Evolutionary conservation across 2,797 vertebrate species (phyloP).

Genomic region (Decapterus maruadsi): DNA sequence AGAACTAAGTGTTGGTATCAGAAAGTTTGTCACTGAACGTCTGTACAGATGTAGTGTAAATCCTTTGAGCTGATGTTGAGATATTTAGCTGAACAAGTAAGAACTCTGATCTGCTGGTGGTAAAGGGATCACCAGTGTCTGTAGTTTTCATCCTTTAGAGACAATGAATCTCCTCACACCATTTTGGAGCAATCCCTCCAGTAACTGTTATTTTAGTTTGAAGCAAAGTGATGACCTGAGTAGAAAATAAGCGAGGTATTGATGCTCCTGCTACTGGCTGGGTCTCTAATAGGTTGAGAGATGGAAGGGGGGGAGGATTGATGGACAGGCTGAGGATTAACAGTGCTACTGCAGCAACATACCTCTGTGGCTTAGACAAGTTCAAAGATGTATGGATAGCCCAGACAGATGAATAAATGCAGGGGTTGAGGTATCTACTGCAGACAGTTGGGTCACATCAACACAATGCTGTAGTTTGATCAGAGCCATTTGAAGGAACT

Average conservation of each 20-base stretch:
- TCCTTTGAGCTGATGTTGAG: neutral
- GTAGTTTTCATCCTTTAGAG: neutral
- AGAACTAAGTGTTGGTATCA: too few relatives aligned
- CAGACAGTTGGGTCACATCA: constrained; percentile 10
- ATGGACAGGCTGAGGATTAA: constrained; percentile 47
- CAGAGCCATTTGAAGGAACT: constrained; percentile 2
- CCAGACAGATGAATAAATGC: constrained; percentile 21
- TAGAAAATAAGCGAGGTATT: neutral
- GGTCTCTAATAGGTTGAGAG: constrained; percentile 1
- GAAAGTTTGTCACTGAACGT: neutral
- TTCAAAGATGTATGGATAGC: constrained; percentile 20
- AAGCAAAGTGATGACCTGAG: neutral
- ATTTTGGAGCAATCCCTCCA: neutral
- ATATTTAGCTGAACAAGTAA: neutral
- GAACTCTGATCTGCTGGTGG: neutral
- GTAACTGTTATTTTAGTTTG: neutral
- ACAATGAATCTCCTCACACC: neutral
- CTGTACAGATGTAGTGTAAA: neutral
- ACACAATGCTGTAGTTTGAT: neutral
- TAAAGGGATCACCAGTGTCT: neutral
- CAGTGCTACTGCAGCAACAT: constrained; percentile 3
- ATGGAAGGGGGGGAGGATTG: constrained; percentile 1
- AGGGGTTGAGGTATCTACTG: neutral
- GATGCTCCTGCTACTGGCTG: neutral
- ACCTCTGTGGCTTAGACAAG: neutral